Evolutionary conservation across 2,113 vertebrate species (phyloP), one percentile per base, ranked within the genome.

Genomic region (Peromyscus leucopus): DNA sequence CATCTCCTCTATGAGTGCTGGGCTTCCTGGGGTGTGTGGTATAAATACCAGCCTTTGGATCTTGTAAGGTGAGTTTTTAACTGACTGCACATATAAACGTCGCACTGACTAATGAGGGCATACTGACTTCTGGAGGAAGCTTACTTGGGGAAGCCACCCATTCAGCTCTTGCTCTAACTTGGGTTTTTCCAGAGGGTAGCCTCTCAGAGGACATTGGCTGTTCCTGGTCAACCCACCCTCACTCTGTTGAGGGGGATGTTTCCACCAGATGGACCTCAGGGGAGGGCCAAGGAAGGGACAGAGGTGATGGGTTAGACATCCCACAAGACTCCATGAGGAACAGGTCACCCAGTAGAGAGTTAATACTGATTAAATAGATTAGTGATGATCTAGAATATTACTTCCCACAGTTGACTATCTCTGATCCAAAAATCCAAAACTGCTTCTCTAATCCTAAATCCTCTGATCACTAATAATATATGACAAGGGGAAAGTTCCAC

Each of bases 1-100:
- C 99, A 99, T 96, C 98, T 99, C 31, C 99, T 99, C 36, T 99
- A 99, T 2, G 99, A 99, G 92, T 99, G 99, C 96, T 99, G 99
- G 99, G 99, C 99, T 67, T 99, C 99, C 97, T 99, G 99, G 99
- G 98, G 99, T 6, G 99, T 99, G 69, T 99, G 99, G 99, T 99
- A 99, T 98, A 99, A 99, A 97, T 99, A 99, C 97, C 99, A 99
- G 74, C 99, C 99, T 0, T 98, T 99, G 98, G 99, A 99, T 96
- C 99, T 99, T 9, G 99, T 99, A 63, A 99, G 99, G 99, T 99
- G 97, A 98, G 98, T 86, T 57, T 91, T 61, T 36, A 84, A 76
- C 42, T 69, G 78, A 6, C 21, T 93, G 87, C 80, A 90, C 10
- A 12, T 28, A n/a, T 3, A 51, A 93, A 71, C 7, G 67, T 69